Conservation (phyloP, 2,113 vertebrate genomes). For the Panthera leo region DNA sequence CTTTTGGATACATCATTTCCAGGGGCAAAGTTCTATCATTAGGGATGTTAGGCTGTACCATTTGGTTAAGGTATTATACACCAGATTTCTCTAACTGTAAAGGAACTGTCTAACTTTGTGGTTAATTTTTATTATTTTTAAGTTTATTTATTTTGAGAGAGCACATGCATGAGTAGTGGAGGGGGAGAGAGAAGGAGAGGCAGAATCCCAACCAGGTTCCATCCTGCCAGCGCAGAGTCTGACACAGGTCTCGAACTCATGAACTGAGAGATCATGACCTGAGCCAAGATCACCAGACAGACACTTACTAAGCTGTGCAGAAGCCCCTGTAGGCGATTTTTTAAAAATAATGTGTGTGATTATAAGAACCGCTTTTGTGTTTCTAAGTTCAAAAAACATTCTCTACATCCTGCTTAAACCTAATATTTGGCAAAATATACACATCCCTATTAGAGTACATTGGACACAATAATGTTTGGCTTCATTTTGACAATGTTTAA, state of each 20-base stretch:
- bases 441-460: not conserved
- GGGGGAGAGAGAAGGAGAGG: too few relatives aligned
- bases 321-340: too few relatives aligned
- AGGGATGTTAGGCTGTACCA: not conserved
- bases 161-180: too few relatives aligned
- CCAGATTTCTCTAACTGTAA: not conserved
- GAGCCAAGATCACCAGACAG: too few relatives aligned
- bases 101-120: not conserved
- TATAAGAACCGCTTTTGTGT: not conserved
- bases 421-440: not conserved
- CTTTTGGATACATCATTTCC: not conserved
- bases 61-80: not conserved
- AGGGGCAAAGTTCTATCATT: not conserved
- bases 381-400: not conserved
- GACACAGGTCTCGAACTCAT: too few relatives aligned
- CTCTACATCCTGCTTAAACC: slow-evolving; percentile 2
- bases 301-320: too few relatives aligned
- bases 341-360: not conserved
- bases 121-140: not conserved
- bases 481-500: not conserved
- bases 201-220: too few relatives aligned
- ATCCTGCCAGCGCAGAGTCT: too few relatives aligned
- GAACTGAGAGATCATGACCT: too few relatives aligned
- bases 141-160: too few relatives aligned
- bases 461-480: not conserved